Base-by-base conservation (phyloP, 2,888 invertebrate genomes). In the Diplolepis rosae region DNA sequence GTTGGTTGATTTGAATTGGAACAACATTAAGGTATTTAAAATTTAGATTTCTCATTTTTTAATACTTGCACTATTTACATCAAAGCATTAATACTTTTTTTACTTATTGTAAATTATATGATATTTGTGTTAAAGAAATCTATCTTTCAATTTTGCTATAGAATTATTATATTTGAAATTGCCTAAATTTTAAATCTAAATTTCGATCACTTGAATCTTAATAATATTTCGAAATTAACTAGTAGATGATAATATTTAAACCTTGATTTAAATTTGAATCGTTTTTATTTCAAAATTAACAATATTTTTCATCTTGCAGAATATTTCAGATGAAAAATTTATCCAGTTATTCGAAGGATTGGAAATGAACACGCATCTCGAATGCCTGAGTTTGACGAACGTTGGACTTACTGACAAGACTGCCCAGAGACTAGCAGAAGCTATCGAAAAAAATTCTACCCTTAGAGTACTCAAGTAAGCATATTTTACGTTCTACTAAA, bases 301-400 rank as follows among this genome's bases (percentile, higher is more conserved):
- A 9, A 2, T 32, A 11, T 22, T 22, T 22, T 3, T 70, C 66
- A 7, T 50, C 69, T 79, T 92, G 0, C 90, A 98, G 98, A 97
- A 97, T 91, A 95, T 99, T 89, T 97, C 98, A 79, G 95, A 98
- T 89, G 98, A 99, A 90, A 96, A 97, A 89, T 95, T 98, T 89
- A 93, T 94, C 83, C 94, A 94, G 88, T 91, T 99, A 73, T 96
- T 97, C 90, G 94, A 94, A 84, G 96, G 95, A 68, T 90, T 99
- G 84, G 95, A 95, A 87, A 92, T 91, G 78, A 99, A 98, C 91
- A 96, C 97, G 69, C 94, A 96, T 89, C 92, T 99, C 84, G 96
- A 98, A 90, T 95, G 95, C 71, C 90, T 99, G 76, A 95, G 95
- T 82, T 92, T 99, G 88, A 96, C 98, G 82, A 99, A 99, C 90